Percentiles rank a stretch among this genome's conserved stretches.
Evolutionary conservation across 2,113 vertebrate genomes (phyloP).

Genomic region (Brachypodius melanocephalos): DNA sequence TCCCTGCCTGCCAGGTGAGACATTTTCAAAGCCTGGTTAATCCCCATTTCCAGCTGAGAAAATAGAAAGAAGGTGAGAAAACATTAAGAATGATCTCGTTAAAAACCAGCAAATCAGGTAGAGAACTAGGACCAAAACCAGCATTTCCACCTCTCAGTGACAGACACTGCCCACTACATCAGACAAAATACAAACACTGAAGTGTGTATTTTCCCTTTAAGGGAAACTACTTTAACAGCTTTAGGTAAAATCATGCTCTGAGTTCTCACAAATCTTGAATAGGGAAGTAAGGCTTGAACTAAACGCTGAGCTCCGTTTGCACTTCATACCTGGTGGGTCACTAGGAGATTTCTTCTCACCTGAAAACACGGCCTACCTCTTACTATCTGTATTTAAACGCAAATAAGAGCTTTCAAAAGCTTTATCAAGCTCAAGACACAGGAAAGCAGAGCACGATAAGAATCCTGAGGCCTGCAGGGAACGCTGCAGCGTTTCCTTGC

Average conservation of each 20-base stretch:
- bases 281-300: background rate
- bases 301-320: background rate
- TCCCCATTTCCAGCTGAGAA: background rate
- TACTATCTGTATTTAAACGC: background rate
- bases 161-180: background rate
- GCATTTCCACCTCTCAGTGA: background rate
- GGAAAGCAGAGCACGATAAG: background rate
- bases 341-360: background rate
- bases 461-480: background rate
- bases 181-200: background rate
- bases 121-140: background rate
- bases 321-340: background rate
- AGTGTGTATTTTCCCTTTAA: background rate
- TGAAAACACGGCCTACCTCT: background rate
- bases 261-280: background rate
- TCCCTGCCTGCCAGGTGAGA: background rate
- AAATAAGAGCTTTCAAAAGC: background rate
- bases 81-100: background rate
- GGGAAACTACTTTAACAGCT: background rate
- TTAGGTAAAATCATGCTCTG: background rate
- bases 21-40: background rate
- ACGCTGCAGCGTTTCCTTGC: fast-evolving
- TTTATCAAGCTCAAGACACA: background rate
- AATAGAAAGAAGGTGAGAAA: background rate
- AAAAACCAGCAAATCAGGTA: background rate